phyloP scores from a whole-genome alignment of 2,888 invertebrate species.

The Lithophane socia region DNA sequence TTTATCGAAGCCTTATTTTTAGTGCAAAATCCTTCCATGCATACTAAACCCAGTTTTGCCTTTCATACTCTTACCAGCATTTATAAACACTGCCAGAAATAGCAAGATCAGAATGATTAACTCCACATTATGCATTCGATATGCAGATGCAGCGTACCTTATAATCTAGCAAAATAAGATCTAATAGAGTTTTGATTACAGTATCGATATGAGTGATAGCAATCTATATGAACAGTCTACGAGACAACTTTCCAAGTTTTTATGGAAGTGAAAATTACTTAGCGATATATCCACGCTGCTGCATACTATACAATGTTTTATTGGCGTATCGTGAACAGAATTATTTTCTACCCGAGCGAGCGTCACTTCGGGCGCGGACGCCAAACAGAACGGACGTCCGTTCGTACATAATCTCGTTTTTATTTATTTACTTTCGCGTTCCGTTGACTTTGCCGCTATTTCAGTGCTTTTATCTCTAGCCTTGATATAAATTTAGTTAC shows the following conservation, averaged over 20 bases:
- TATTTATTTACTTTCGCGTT: slow-evolving; percentile 68
- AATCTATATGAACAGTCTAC: slow-evolving; percentile 38
- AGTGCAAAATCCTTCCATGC: not conserved
- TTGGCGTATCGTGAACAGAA: slow-evolving; percentile 55
- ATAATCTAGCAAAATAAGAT: slow-evolving; percentile 37
- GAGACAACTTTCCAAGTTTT: slow-evolving; percentile 64
- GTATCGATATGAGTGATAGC: slow-evolving; percentile 44
- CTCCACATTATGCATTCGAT: slow-evolving; percentile 40
- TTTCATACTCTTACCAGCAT: slow-evolving; percentile 10
- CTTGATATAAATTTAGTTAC: slow-evolving; percentile 73
- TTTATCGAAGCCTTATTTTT: not conserved
- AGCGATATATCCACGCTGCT: slow-evolving; percentile 44
- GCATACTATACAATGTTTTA: slow-evolving; percentile 58
- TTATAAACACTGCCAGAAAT: slow-evolving; percentile 19
- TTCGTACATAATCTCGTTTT: slow-evolving; percentile 52
- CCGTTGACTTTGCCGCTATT: slow-evolving; percentile 66
- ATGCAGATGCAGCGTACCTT: slow-evolving; percentile 21
- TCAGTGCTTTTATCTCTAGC: slow-evolving; percentile 71
- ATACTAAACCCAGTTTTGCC: not conserved
- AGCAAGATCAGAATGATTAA: slow-evolving; percentile 7
- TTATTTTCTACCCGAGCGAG: slow-evolving; percentile 62
- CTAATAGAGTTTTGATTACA: slow-evolving; percentile 36
- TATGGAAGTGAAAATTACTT: slow-evolving; percentile 65
- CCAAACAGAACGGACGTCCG: slow-evolving; percentile 66
- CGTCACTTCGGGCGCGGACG: slow-evolving; percentile 65